Base-by-base conservation (phyloP, 2,113 vertebrate species). In the Tapirus terrestris region DNA sequence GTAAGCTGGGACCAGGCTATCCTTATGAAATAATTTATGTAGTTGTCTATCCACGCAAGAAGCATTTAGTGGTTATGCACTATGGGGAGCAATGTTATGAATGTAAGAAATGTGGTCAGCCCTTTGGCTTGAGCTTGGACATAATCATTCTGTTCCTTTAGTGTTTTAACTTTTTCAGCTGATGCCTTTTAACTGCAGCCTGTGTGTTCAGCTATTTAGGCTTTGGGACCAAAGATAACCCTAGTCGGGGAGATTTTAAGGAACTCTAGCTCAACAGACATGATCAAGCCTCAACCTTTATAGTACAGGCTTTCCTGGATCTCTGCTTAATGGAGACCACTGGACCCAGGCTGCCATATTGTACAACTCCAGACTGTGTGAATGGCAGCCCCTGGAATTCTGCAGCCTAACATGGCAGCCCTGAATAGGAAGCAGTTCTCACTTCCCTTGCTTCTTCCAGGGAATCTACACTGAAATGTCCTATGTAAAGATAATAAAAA, bases 401-500 rank as follows among this genome's bases (percentile, higher is more conserved):
- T 73, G n/a, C 68, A 53, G 58, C 76, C 43, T 76, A 86, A 81
- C 21, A 17, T 82, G 80, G 43, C 31, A 76, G 77, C 16, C 25
- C 31, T 97, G 11, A 45, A 21, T 33, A 68, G 56, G 48, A 80
- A 96, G 63, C 16, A 60, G 2, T 68, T 84, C 39, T 80, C 9
- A 33, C 6, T 81, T 72, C 45, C 29, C 29, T 72, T 91, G 56
- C 84, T 77, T 13, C 20, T 94, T 80, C 29, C 39, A 75, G 67
- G n/a, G 20, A 73, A 43, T 91, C 29, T 75, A 60, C 12, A 31
- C 1, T 75, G 43, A 33, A 61, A 11, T 81, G n/a, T 89, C 27
- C 29, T 80, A 85, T 43, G 65, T 33, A 58, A 96, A 63, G 63
- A 91, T 61, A 85, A 67, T 84, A 84, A 89, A 94, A 94, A 56